Evolutionary conservation across 2,797 vertebrate genomes (phyloP), one percentile per base, ranked within the genome.

Genomic region (Gephyroberyx darwinii): DNA sequence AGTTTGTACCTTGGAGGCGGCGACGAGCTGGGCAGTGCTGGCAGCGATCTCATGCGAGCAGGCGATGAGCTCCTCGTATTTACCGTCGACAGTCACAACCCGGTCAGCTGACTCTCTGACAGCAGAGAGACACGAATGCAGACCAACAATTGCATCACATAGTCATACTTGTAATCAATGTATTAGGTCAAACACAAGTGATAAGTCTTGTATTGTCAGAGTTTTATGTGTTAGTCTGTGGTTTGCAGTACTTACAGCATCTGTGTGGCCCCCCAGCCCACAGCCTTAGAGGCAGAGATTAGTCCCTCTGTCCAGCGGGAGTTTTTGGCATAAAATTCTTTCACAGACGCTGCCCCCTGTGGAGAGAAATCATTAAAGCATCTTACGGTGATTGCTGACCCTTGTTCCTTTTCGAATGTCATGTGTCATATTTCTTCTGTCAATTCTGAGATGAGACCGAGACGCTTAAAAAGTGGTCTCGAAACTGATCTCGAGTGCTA

Each of bases 291-390:
- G n/a, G 98, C 98, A 0, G 97, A 99, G 85, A 99, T 97, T 41
- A 99, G 95, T 5, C 98, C 98, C 84, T 99, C 97, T 0, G 97
- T 98, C 98, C 98, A 99, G 26, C 96, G 93, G 26, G 98, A 99
- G 88, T 99, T 99, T 93, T 95, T 97, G 86, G 96, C 98, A 1
- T 99, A 99, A 82, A 99, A 99, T 17, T 99, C 98, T 39, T 96
- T 96, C 12, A 93, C 91, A 10, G 98, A 96, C 0, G 96, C 95
- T 0, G 94, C 95, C 0, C 97, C 97, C 98, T 99, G 67, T 2
- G 9, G 39, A 57, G n/a, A 5, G 45, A 41, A 22, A n/a, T 30
- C 6, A 9, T 57, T n/a, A 35, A 16, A 33, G 31, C 33, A 17
- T 57, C 30, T 16, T 33, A 5, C 16, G 35, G 17, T n/a, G 16